A percentile compares a stretch with the other conserved stretches of the same genome.
These are phyloP conservation scores for Campoplex capitator DNA, from an alignment of 2,888 invertebrate species.

Conservation along the genomic window DNA sequence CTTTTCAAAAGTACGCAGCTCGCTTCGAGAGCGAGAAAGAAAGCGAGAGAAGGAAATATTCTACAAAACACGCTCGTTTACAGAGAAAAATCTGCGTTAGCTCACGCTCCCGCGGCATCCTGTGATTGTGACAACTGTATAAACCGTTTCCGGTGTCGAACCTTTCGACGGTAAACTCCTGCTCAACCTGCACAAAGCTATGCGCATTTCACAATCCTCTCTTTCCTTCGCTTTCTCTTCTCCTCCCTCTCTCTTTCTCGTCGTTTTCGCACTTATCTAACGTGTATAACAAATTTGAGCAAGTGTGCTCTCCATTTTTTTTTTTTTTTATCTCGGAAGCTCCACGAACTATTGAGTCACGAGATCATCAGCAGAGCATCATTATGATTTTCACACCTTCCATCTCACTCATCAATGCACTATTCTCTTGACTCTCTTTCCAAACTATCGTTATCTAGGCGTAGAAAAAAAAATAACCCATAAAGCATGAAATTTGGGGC, in stretches of 20 bases:
- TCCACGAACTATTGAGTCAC: slow-evolving; percentile 38
- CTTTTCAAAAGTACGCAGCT: slow-evolving; percentile 50
- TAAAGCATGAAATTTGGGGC: neutral
- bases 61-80: slow-evolving; percentile 45
- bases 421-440: neutral
- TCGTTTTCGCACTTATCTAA: slow-evolving; percentile 4
- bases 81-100: slow-evolving; percentile 30
- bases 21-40: slow-evolving; percentile 33
- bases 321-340: slow-evolving; percentile 14
- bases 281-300: slow-evolving; percentile 4
- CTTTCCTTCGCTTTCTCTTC: slow-evolving; percentile 18
- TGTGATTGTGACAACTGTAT: slow-evolving; percentile 41
- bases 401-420: slow-evolving; percentile 18
- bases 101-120: slow-evolving; percentile 51
- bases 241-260: neutral
- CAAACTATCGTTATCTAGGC: neutral
- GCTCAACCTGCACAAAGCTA: slow-evolving; percentile 66
- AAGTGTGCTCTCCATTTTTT: slow-evolving; percentile 13
- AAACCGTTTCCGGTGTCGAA: slow-evolving; percentile 69
- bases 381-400: slow-evolving; percentile 55
- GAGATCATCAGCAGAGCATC: slow-evolving; percentile 48
- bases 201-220: slow-evolving; percentile 53
- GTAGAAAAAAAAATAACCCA: neutral
- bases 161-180: slow-evolving; percentile 59
- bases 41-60: slow-evolving; percentile 19